Conservation (phyloP, 1,140 invertebrate genomes). For the Penaeus japonicus region DNA sequence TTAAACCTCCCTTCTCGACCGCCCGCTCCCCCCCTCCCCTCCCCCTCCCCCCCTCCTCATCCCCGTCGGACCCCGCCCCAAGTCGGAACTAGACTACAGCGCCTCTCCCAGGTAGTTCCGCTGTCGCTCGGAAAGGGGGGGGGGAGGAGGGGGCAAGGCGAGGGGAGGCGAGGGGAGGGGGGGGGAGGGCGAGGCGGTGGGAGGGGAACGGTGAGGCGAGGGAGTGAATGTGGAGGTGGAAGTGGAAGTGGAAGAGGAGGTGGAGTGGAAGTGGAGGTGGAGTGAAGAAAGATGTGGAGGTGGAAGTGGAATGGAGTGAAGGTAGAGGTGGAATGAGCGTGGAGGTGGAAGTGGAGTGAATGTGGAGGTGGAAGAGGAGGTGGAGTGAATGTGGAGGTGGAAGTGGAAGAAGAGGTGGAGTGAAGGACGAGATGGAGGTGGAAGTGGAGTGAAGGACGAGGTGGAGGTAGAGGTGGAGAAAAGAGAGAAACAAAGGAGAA, state of each 20-base stretch:
- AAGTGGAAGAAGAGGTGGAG: neutral
- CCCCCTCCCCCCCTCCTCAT: no score
- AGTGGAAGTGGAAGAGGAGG: no score
- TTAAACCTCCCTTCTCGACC: no score
- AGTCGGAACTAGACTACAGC: no score
- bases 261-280: neutral
- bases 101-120: no score
- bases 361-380: neutral
- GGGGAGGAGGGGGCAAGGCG: neutral
- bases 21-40: no score
- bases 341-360: neutral
- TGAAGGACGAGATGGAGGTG: neutral
- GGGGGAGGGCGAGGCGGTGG: neutral
- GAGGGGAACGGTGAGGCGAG: neutral
- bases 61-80: no score
- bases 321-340: neutral
- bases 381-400: no score
- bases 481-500: neutral
- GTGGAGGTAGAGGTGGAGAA: neutral
- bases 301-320: neutral
- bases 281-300: neutral
- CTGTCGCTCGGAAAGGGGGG: neutral
- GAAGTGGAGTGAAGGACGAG: slow-evolving; percentile 1
- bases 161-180: neutral
- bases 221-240: neutral